Evolutionary conservation across 2,797 vertebrate species (phyloP).

Genomic region (Eidolon dupreanum): DNA sequence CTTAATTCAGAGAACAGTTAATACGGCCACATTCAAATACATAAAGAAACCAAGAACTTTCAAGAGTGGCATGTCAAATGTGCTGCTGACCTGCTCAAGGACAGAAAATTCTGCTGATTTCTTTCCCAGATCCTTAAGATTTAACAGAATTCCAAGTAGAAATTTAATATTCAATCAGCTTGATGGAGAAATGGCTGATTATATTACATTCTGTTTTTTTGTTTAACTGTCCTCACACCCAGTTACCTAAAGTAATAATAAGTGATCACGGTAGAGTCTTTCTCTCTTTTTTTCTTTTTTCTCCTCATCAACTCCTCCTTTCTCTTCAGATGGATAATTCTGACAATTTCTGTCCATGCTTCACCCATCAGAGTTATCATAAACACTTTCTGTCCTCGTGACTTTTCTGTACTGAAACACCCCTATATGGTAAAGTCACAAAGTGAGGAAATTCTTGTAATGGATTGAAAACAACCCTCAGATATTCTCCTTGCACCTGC

Average conservation of each 20-base stretch:
- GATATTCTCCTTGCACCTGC: not conserved
- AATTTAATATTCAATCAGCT: not conserved
- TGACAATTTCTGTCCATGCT: not conserved
- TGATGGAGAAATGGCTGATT: not conserved
- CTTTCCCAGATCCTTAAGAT: not conserved
- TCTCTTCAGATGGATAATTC: not conserved
- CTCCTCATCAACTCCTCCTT: not conserved
- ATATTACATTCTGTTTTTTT: not conserved
- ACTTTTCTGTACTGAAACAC: not conserved
- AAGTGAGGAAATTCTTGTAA: not conserved
- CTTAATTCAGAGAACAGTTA: slow-evolving; percentile 36
- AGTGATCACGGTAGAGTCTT: not conserved
- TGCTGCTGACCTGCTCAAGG: not conserved
- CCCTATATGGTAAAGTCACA: not conserved
- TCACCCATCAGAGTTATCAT: not conserved
- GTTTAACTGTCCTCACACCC: not conserved
- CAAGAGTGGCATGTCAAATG: not conserved
- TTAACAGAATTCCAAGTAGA: not conserved
- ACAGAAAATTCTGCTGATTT: slow-evolving; percentile 8
- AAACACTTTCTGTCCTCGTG: not conserved
- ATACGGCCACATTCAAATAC: slow-evolving; percentile 31
- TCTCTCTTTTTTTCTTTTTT: not conserved
- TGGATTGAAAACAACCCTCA: not conserved
- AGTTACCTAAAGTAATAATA: not conserved
- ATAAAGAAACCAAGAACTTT: slow-evolving; percentile 22